Conservation (phyloP, 1,140 invertebrate genomes). For the Neodiprion fabricii region DNA sequence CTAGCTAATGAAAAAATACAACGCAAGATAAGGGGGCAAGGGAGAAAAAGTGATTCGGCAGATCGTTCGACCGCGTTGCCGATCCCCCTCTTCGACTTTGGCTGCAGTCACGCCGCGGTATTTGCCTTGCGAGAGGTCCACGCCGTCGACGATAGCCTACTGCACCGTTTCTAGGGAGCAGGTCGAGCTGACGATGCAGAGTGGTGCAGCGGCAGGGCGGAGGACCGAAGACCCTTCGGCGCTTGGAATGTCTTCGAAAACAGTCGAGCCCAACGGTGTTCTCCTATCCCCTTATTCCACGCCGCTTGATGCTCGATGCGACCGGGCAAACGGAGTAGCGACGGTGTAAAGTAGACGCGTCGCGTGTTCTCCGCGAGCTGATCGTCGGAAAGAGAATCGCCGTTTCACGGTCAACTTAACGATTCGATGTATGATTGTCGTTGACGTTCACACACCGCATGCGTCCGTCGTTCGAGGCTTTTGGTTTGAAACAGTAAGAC, state of each 20-base stretch:
- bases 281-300: slow-evolving; percentile 4
- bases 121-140: neutral
- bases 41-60: neutral
- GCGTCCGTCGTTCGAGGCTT: too few relatives aligned
- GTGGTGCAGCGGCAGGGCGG: neutral
- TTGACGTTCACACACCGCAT: too few relatives aligned
- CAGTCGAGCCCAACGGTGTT: neutral
- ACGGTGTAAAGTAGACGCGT: neutral
- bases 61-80: too few relatives aligned
- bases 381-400: neutral
- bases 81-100: too few relatives aligned
- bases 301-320: neutral
- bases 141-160: neutral
- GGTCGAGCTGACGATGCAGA: neutral
- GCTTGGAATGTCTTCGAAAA: slow-evolving; percentile 8
- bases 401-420: too few relatives aligned
- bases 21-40: neutral
- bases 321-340: neutral
- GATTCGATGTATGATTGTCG: too few relatives aligned
- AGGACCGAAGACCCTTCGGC: slow-evolving; percentile 13
- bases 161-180: neutral
- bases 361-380: neutral
- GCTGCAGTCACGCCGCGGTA: too few relatives aligned
- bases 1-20: neutral
- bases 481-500: too few relatives aligned